Percentiles rank a stretch among this genome's conserved stretches.
Evolutionary conservation across 2,113 vertebrate species (phyloP).

Genomic region (Ochotona curzoniae): DNA sequence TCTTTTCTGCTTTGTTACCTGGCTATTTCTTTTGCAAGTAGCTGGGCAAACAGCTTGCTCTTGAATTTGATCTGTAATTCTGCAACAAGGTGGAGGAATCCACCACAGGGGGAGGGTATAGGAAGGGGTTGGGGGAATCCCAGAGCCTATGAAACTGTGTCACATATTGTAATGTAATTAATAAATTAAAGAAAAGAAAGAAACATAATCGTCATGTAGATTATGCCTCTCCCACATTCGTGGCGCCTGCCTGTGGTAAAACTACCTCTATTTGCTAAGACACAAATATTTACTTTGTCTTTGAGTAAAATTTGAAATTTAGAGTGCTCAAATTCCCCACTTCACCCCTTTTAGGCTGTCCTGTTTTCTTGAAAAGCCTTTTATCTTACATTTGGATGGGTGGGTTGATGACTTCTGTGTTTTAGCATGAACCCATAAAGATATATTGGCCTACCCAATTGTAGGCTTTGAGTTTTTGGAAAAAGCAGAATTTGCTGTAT

Average conservation of each 20-base stretch:
- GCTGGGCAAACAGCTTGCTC: background rate
- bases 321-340: background rate
- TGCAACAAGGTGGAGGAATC: too few relatives aligned
- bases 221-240: background rate
- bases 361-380: background rate
- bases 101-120: too few relatives aligned
- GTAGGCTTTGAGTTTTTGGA: background rate
- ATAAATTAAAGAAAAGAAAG: too few relatives aligned
- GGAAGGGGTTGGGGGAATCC: too few relatives aligned
- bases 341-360: background rate
- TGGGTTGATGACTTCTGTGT: background rate
- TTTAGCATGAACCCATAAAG: background rate
- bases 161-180: too few relatives aligned
- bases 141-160: too few relatives aligned
- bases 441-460: fast-evolving
- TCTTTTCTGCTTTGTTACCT: background rate
- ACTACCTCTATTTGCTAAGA: background rate
- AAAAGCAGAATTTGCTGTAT: background rate
- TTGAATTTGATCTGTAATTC: background rate
- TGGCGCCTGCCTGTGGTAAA: background rate
- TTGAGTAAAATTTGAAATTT: background rate
- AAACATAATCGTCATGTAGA: background rate
- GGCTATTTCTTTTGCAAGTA: background rate
- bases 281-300: background rate
- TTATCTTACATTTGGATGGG: background rate